Conservation (phyloP, 2,113 vertebrate species). For the Brienomyrus brachyistius region DNA sequence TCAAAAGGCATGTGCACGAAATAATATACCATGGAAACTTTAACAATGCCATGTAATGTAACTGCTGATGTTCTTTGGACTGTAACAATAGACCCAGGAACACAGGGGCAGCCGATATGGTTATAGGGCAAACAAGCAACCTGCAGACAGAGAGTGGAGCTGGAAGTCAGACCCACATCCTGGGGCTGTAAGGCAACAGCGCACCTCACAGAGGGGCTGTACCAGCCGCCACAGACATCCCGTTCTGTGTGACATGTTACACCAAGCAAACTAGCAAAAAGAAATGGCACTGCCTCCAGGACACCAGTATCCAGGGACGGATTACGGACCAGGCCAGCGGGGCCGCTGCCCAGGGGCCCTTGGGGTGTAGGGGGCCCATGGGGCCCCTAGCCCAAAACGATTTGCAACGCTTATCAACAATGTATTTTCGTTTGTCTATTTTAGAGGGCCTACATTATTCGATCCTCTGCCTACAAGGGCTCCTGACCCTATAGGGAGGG, state of each 20-base stretch:
- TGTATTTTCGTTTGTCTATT: too few relatives aligned
- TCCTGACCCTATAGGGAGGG: too few relatives aligned
- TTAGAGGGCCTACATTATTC: too few relatives aligned
- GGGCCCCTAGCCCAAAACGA: too few relatives aligned
- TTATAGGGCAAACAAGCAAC: not conserved
- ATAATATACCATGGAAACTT: not conserved
- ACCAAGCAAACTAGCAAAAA: not conserved
- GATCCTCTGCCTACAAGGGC: too few relatives aligned
- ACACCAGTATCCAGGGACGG: not conserved
- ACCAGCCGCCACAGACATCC: not conserved
- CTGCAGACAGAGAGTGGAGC: not conserved
- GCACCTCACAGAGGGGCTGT: not conserved
- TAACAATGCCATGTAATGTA: not conserved
- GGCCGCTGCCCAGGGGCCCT: too few relatives aligned
- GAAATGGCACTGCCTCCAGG: not conserved
- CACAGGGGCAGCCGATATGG: too few relatives aligned
- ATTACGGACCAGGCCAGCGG: too few relatives aligned
- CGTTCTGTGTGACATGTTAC: not conserved
- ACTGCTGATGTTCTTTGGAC: not conserved
- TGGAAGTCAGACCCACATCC: not conserved
- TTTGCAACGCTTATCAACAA: too few relatives aligned
- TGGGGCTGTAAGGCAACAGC: not conserved
- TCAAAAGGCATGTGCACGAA: not conserved
- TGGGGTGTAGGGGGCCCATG: too few relatives aligned
- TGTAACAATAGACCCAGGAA: too few relatives aligned